phyloP scores from a whole-genome alignment of 2,888 invertebrate species.

The Chamaedrilus cognettii region DNA sequence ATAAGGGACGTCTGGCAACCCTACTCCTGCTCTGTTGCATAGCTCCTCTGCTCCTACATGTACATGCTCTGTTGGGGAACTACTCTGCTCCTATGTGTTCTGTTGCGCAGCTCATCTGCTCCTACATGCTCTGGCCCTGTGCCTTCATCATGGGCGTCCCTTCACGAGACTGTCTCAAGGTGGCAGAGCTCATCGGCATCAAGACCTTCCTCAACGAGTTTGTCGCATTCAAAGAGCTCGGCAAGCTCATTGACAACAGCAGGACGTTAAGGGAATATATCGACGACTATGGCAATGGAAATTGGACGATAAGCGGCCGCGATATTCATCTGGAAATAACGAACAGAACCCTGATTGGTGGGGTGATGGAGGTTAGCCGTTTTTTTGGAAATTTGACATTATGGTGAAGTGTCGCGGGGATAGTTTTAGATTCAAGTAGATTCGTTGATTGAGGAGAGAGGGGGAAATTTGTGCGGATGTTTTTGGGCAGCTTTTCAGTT shows the following conservation, averaged over 20 bases:
- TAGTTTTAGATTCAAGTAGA: too few relatives aligned
- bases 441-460: too few relatives aligned
- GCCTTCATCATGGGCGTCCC: constrained; percentile 80
- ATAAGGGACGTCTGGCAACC: too few relatives aligned
- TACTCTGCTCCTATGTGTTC: neutral
- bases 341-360: constrained; percentile 27
- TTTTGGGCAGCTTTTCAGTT: too few relatives aligned
- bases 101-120: constrained; percentile 65
- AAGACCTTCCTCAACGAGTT: constrained; percentile 93
- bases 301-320: neutral
- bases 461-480: too few relatives aligned
- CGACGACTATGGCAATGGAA: neutral
- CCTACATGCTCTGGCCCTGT: constrained; percentile 88
- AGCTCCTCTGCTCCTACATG: too few relatives aligned
- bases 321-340: constrained; percentile 20
- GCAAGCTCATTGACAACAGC: constrained; percentile 40
- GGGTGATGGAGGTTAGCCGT: constrained; percentile 25
- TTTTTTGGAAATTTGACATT: too few relatives aligned
- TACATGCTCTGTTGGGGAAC: too few relatives aligned
- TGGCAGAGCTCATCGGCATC: constrained; percentile 78
- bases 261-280: neutral
- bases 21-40: too few relatives aligned
- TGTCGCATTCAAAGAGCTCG: constrained; percentile 73
- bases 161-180: constrained; percentile 70
- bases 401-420: too few relatives aligned